Conservation (phyloP, 1,140 invertebrate genomes). For the Eumeta japonica region DNA sequence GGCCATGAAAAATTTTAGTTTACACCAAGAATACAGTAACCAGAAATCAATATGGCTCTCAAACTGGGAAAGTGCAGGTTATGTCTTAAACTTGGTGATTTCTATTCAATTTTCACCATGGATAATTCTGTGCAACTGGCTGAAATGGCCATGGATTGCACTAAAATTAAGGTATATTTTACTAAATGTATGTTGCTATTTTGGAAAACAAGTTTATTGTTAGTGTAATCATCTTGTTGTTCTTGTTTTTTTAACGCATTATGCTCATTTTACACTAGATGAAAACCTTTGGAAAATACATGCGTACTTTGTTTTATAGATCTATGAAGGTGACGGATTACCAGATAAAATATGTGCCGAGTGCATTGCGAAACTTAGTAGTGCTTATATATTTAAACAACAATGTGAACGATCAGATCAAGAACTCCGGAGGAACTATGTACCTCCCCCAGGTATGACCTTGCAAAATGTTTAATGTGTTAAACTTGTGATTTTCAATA, state of each 20-base stretch:
- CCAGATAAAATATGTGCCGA: constrained; percentile 54
- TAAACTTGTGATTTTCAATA: too few species aligned
- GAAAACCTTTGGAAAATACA: too few species aligned
- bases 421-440: constrained; percentile 49
- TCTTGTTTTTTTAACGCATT: not conserved
- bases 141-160: constrained; percentile 62
- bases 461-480: too few species aligned
- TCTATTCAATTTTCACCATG: constrained; percentile 54
- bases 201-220: constrained; percentile 9
- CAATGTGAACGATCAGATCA: constrained; percentile 53
- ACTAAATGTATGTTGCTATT: constrained; percentile 6
- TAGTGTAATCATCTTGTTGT: constrained; percentile 9
- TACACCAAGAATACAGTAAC: too few species aligned
- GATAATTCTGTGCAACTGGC: constrained; percentile 56
- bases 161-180: constrained; percentile 54
- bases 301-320: constrained; percentile 21
- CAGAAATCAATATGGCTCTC: constrained; percentile 55
- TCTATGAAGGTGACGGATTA: constrained; percentile 51
- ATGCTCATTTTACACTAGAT: not conserved
- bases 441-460: constrained; percentile 41
- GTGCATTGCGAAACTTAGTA: constrained; percentile 53
- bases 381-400: constrained; percentile 53
- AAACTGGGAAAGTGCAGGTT: constrained; percentile 56
- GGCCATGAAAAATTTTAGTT: too few species aligned
- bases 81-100: constrained; percentile 55